Evolutionary conservation across 1,140 invertebrate species (phyloP).

Genomic region (Andricus grossulariae): DNA sequence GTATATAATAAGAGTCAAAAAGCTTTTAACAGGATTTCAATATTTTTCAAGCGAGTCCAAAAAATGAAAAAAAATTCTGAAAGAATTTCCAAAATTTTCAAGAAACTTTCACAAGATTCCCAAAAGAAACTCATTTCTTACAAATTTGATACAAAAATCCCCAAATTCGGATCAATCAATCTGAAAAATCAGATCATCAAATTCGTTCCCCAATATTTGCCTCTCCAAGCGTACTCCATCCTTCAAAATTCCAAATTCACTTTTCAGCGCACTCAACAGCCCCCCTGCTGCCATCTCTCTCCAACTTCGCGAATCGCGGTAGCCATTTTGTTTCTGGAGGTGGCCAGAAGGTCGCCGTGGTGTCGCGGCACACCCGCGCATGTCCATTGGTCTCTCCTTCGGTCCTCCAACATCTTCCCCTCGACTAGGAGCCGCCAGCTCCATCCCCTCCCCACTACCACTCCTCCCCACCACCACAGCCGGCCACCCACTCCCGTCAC

Average conservation of each 20-base stretch:
- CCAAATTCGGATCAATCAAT: too few species aligned
- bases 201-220: too few species aligned
- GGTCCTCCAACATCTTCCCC: conserved; percentile 52
- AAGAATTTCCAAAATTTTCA: too few species aligned
- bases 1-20: too few species aligned
- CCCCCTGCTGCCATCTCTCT: conserved; percentile 70
- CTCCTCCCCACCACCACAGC: conserved; percentile 36
- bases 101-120: too few species aligned
- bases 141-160: too few species aligned
- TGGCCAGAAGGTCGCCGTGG: conserved; percentile 76
- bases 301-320: conserved; percentile 55
- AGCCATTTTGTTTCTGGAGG: conserved; percentile 77
- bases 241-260: not conserved
- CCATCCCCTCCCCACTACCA: conserved; percentile 46
- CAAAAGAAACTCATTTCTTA: too few species aligned
- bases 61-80: too few species aligned
- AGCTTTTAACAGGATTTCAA: too few species aligned
- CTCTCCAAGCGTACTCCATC: too few species aligned
- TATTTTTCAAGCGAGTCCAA: too few species aligned
- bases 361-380: conserved; percentile 75
- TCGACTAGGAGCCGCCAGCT: conserved; percentile 37
- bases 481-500: conserved; percentile 37
- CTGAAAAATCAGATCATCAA: too few species aligned
- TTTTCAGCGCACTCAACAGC: not conserved
- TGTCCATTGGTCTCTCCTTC: conserved; percentile 75